Evolutionary conservation across 2,113 vertebrate genomes (phyloP), one percentile per base, ranked within the genome.

Genomic region (Heterotis niloticus): DNA sequence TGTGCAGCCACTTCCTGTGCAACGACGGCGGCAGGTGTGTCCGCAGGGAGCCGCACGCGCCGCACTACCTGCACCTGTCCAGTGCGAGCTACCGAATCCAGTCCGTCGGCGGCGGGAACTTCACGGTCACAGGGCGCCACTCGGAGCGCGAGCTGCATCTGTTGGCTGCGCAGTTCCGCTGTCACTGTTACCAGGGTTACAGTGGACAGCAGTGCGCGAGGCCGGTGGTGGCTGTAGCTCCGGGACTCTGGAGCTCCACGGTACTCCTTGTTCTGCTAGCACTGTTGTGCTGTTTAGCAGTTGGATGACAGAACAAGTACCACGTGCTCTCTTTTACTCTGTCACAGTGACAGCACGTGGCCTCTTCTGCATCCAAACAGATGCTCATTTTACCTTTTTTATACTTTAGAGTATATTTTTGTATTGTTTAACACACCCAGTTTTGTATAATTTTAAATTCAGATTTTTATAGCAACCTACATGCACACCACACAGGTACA

Each of bases 101-200:
- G 44, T 68, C 78, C 17, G 86, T 86, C 0, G 76, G 82, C 0
- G 85, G 91, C 0, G 88, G 90, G 20, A 84, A 78, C 18, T 91
- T 95, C 71, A n/a, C 20, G 5, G 86, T 93, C 51, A 88, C 65
- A 16, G 92, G 92, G 52, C 78, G 86, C 87, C 86, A 84, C 57
- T 91, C 91, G 2, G 82, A 71, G 5, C 73, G 75, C 9, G 93
- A 94, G 65, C 86, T 91, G 24, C 83, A 87, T 78, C 79, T 83
- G 79, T 89, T 91, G 81, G 72, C 28, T 0, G 76, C 92, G 72
- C 87, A 84, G 80, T 94, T 95, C 76, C 83, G 79, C 64, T 96
- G 93, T 78, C 92, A 93, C 77, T 95, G 92, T 82, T 97, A 94
- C 51, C 88, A 92, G 82, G 91, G 90, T 5, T 92, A 92, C 18